These are phyloP conservation scores for Leucoraja ocellata DNA, from an alignment of 2,797 vertebrate genomes.

Conservation along the genomic window DNA sequence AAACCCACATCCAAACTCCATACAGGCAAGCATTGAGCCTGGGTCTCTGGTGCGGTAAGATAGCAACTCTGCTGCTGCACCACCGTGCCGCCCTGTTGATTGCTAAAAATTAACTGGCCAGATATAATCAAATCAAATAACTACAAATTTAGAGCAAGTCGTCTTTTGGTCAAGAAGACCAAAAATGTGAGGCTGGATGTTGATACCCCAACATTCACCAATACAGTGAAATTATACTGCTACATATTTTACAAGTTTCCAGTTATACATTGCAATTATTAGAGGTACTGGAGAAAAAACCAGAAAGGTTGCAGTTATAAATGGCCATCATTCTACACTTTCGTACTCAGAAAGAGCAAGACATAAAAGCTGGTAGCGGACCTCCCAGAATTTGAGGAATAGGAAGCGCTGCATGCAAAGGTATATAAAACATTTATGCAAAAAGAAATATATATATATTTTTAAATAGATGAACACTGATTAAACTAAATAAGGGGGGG, in stretches of 20 bases:
- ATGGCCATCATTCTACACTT: not conserved
- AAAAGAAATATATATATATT: not conserved
- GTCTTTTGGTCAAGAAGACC: not conserved
- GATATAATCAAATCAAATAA: slow-evolving; percentile 11
- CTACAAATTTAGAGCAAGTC: not conserved
- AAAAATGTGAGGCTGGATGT: not conserved
- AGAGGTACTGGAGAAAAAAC: not conserved
- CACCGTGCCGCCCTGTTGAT: too few species aligned
- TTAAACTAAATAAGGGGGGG: too few species aligned
- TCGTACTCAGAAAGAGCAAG: not conserved
- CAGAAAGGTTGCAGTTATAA: not conserved
- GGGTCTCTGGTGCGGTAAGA: too few species aligned
- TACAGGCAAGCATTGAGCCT: too few species aligned
- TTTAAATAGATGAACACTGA: too few species aligned
- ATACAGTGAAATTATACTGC: not conserved
- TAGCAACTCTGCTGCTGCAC: too few species aligned
- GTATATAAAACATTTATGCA: not conserved
- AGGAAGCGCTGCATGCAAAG: not conserved
- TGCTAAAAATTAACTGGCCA: not conserved
- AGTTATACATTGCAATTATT: not conserved
- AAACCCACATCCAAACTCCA: too few species aligned
- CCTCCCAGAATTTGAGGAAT: not conserved
- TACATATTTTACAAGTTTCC: not conserved
- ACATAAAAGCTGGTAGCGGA: not conserved
- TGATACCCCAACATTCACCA: not conserved